Evolutionary conservation across 2,888 invertebrate species (phyloP), one percentile per base, ranked within the genome.

Genomic region (Melieria picta): DNA sequence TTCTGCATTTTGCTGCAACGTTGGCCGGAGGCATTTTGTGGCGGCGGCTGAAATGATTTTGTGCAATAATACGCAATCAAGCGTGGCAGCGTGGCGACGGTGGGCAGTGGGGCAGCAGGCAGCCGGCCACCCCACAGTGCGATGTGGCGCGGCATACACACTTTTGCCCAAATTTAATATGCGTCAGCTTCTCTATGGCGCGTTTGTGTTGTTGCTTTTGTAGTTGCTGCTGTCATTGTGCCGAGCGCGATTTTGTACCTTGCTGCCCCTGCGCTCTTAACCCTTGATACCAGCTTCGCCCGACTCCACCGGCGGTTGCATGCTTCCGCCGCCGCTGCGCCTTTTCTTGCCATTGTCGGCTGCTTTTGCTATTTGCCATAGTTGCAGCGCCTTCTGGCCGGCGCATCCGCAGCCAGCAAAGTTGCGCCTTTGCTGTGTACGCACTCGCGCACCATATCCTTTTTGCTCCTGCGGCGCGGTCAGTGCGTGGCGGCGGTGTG

Each of bases 11-110:
- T 48, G 47, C 48, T 42, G 50, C 43, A 11, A 4, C 16, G n/a
- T n/a, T 65, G 52, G 62, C 69, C 65, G 73, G 64, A 71, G 71
- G 72, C 72, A 72, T 72, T 73, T 74, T 74, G 72, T 71, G 71
- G 66, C 55, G 66, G 66, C 61, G 55, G 67, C 67, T 65, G 71
- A 65, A 71, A 71, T 69, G 67, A 74, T 75, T 74, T 72, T 68
- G 66, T 74, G 72, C 73, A 74, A 74, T 73, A 76, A 71, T 72
- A 73, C 58, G 71, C 71, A 75, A 74, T 71, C 71, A 71, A 63
- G 72, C 74, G 58, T 71, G 47, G 52, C 73, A 63, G 30, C 62
- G 45, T 68, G 42, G 30, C 16, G 42, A n/a, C 16, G 16, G 16
- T 2, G 30, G 30, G 30, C 30, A 30, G 30, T 30, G 30, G 30